Conservation (phyloP, 1,140 invertebrate species). For the Patella vulgata region DNA sequence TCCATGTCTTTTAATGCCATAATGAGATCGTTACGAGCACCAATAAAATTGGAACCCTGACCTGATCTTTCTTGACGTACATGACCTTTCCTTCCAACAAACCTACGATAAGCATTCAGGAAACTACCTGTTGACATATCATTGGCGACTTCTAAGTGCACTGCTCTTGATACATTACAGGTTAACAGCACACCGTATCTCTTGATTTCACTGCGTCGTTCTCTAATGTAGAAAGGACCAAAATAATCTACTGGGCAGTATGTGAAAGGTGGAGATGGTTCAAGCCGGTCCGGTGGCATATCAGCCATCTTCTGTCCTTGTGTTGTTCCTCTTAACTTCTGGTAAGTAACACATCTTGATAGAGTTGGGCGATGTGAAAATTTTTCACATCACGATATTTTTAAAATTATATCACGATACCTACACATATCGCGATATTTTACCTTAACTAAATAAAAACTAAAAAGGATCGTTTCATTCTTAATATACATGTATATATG, state of each 20-base stretch:
- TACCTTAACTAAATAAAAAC: no score
- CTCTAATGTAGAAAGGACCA: no score
- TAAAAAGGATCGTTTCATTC: no score
- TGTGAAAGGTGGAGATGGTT: slow-evolving; percentile 23
- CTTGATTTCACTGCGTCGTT: slow-evolving; percentile 33
- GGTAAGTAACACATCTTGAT: slow-evolving; percentile 27
- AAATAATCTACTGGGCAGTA: slow-evolving; percentile 26
- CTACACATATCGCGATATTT: no score
- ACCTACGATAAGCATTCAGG: no score
- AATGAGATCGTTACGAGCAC: slow-evolving; percentile 24
- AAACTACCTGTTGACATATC: no score
- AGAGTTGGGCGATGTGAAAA: no score
- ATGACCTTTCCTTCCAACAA: slow-evolving; percentile 29
- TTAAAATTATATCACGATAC: no score
- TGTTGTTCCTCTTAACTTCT: slow-evolving; percentile 14
- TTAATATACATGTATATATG: no score
- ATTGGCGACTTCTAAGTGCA: no score
- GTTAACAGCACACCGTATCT: slow-evolving; percentile 40
- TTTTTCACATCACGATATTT: no score
- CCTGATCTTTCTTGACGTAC: slow-evolving; percentile 23
- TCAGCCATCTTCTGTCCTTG: slow-evolving; percentile 32
- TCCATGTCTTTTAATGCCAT: neutral
- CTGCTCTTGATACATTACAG: no score
- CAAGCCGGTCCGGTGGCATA: slow-evolving; percentile 24
- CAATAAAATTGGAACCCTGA: slow-evolving; percentile 30